Evolutionary conservation across 1,140 invertebrate genomes (phyloP).

Genomic region (Drosophila lacertosa): DNA sequence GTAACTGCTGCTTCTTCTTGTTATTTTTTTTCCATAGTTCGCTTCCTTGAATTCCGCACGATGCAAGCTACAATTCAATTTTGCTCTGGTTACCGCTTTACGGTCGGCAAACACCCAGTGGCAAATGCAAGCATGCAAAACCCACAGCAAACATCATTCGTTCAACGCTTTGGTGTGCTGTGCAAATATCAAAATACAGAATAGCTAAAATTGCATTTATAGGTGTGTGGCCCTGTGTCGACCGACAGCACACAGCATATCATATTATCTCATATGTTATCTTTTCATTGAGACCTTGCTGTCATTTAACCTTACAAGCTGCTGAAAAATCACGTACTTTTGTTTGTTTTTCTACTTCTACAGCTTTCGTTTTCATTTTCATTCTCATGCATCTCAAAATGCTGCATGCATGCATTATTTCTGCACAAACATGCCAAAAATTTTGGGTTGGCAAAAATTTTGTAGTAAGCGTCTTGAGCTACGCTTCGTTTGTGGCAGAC

Average conservation of each 20-base stretch:
- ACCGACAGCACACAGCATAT: background rate
- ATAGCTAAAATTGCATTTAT: constrained; percentile 6
- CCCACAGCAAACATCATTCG: background rate
- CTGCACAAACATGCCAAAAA: constrained; percentile 44
- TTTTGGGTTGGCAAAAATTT: constrained; percentile 24
- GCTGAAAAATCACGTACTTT: constrained; percentile 9
- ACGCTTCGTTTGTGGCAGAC: background rate
- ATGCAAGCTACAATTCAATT: background rate
- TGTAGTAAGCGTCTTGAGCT: background rate
- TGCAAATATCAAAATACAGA: constrained; percentile 5
- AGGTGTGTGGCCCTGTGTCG: background rate
- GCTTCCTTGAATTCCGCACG: too few species aligned
- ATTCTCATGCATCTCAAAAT: constrained; percentile 4
- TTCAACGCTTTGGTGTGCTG: background rate
- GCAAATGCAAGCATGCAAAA: background rate
- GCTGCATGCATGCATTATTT: background rate
- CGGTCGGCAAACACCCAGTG: constrained; percentile 1
- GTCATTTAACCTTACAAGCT: background rate
- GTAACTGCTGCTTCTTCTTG: too few species aligned
- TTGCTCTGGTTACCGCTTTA: background rate
- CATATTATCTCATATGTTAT: constrained; percentile 2
- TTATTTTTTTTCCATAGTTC: too few species aligned
- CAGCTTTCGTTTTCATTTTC: background rate
- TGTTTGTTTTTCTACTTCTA: background rate
- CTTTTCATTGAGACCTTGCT: background rate